Evolutionary conservation across 2,797 vertebrate genomes (phyloP), one percentile per base, ranked within the genome.

Genomic region (Babyrousa celebensis): DNA sequence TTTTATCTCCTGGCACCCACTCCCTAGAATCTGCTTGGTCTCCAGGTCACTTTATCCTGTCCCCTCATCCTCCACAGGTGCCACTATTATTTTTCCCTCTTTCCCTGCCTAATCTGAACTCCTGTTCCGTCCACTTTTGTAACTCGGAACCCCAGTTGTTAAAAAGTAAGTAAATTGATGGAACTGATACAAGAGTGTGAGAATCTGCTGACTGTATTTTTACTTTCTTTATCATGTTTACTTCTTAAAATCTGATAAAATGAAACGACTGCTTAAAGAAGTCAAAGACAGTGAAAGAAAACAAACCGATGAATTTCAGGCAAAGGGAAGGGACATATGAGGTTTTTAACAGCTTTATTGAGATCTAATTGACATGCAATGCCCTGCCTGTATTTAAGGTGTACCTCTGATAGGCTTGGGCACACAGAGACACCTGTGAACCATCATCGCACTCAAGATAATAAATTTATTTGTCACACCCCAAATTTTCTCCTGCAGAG

Each of bases 271-370:
- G 89, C 78, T 67, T 85, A n/a, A 86, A 74, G 12, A 87, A 87
- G 56, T 36, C 27, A 2, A 89, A 92, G 70, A 77, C 85, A 90
- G 10, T 20, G 36, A 91, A 40, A 88, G 23, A 89, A 96, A 96
- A 85, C 70, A 93, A 93, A 91, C 77, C 77, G 32, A 62, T 77
- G 90, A 82, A 78, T 91, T 96, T 86, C 60, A 85, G 60, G 20
- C 29, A 74, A 10, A 94, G 18, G 43, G 89, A 63, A 60, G 14
- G 25, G 36, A 68, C 32, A 78, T 40, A 52, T 74, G 48, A 52
- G 48, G 27, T 70, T 88, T 84, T 70, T 0, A 87, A 70, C 43
- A 85, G 32, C 62, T 90, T 82, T 80, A 90, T 63, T 89, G 63
- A 80, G 10, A 65, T 85, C 4, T 63, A 71, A 75, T 12, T 84